phyloP scores from a whole-genome alignment of 2,113 vertebrate species.

The Hemiscyllium ocellatum region DNA sequence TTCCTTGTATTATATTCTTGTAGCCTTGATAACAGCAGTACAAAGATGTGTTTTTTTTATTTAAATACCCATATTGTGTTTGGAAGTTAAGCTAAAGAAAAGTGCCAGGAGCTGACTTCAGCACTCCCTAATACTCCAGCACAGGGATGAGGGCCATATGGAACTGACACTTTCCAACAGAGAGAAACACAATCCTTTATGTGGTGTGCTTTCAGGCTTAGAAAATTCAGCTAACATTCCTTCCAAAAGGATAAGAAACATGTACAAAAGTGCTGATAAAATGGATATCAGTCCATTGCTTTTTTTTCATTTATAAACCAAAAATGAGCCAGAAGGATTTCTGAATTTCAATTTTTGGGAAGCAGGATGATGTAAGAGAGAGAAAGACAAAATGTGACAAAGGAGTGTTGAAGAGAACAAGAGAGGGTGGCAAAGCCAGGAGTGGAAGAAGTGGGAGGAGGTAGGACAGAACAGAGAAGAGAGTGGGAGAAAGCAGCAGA shows the following conservation, averaged over 20 bases:
- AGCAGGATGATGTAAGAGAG: neutral
- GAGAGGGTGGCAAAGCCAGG: too few species aligned
- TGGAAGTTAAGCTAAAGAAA: conserved; percentile 2
- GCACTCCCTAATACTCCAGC: neutral
- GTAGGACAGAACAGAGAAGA: neutral
- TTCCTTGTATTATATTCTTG: neutral
- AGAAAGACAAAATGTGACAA: too few species aligned
- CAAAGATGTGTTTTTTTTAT: neutral
- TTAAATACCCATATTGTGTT: neutral
- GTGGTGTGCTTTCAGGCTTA: neutral
- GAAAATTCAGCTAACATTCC: neutral
- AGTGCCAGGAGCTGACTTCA: neutral
- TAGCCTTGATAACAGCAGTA: neutral
- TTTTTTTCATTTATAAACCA: neutral
- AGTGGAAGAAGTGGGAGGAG: neutral
- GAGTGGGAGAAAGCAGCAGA: neutral
- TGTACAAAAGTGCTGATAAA: neutral
- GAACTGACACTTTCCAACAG: neutral
- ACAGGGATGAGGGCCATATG: neutral
- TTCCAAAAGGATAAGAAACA: neutral
- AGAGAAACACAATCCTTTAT: neutral
- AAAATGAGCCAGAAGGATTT: neutral
- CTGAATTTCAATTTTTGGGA: neutral
- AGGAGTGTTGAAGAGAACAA: too few species aligned
- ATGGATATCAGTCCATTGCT: neutral